phyloP scores from a whole-genome alignment of 2,113 vertebrate species.

The Trinectes maculatus region DNA sequence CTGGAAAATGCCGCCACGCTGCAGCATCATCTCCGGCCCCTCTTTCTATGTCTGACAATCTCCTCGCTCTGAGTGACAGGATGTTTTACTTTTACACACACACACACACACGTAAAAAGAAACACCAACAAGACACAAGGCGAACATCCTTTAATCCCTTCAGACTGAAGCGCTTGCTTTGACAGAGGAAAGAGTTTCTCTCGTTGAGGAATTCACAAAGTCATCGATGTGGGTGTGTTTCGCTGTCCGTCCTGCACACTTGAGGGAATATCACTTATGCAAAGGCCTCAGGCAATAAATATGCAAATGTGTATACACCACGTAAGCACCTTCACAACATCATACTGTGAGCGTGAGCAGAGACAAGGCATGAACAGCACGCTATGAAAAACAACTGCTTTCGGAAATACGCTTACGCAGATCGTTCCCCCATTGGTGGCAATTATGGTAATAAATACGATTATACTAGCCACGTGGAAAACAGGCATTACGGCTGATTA shows the following conservation, averaged over 20 bases:
- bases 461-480: conserved; percentile 47
- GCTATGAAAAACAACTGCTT: conserved; percentile 40
- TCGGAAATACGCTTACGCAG: conserved; percentile 33
- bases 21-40: conserved; percentile 26
- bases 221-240: conserved; percentile 6
- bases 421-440: conserved; percentile 17
- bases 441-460: conserved; percentile 50
- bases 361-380: conserved; percentile 23
- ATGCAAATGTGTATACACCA: conserved; percentile 54
- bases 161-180: conserved; percentile 17
- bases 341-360: background rate
- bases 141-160: conserved; percentile 16
- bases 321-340: conserved; percentile 34
- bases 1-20: conserved; percentile 33
- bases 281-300: conserved; percentile 55
- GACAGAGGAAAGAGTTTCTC: conserved; percentile 13
- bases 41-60: conserved; percentile 46
- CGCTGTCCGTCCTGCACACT: conserved; percentile 44
- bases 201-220: conserved; percentile 1
- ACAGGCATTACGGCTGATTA: conserved; percentile 57
- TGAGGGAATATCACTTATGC: conserved; percentile 42
- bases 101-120: background rate
- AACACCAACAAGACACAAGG: conserved; percentile 8
- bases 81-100: conserved; percentile 19
- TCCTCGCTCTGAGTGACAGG: conserved; percentile 45